A percentile compares a stretch with the other conserved stretches of the same genome.
Conservation (phyloP, 2,888 invertebrate species). For the Villa cingulata region DNA sequence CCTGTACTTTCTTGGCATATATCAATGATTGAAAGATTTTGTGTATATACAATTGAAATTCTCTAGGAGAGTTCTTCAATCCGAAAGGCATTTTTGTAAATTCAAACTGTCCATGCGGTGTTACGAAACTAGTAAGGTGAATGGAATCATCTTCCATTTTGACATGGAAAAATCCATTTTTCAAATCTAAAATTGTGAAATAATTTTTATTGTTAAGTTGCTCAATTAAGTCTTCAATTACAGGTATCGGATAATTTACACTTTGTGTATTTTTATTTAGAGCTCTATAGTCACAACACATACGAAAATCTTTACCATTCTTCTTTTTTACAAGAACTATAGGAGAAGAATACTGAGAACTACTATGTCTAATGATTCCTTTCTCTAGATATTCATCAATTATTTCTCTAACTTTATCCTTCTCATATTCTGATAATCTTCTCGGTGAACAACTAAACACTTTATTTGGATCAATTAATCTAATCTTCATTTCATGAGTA, state of each 20-base stretch:
- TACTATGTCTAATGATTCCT: too few species aligned
- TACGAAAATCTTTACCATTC: neutral
- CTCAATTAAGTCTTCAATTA: constrained; percentile 6
- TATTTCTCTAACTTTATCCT: neutral
- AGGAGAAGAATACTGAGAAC: too few species aligned
- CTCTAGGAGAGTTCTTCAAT: constrained; percentile 11
- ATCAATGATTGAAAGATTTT: constrained; percentile 11
- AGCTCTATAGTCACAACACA: constrained; percentile 6
- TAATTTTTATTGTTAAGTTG: constrained; percentile 8
- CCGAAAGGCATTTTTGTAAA: constrained; percentile 13
- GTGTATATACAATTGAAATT: constrained; percentile 14
- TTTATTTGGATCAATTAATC: too few species aligned
- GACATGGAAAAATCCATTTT: too few species aligned
- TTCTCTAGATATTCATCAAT: too few species aligned
- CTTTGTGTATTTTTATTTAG: constrained; percentile 5
- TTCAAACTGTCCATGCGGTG: constrained; percentile 14
- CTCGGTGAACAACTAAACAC: too few species aligned
- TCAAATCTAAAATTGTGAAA: constrained; percentile 13
- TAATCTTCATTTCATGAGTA: too few species aligned
- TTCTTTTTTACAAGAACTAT: constrained; percentile 8
- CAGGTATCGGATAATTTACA: constrained; percentile 3
- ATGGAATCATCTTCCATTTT: constrained; percentile 9
- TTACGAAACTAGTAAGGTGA: constrained; percentile 14
- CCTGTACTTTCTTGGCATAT: constrained; percentile 5
- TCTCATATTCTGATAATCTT: too few species aligned